Conservation (phyloP, 1,140 invertebrate species). For the Lucilia sericata region DNA sequence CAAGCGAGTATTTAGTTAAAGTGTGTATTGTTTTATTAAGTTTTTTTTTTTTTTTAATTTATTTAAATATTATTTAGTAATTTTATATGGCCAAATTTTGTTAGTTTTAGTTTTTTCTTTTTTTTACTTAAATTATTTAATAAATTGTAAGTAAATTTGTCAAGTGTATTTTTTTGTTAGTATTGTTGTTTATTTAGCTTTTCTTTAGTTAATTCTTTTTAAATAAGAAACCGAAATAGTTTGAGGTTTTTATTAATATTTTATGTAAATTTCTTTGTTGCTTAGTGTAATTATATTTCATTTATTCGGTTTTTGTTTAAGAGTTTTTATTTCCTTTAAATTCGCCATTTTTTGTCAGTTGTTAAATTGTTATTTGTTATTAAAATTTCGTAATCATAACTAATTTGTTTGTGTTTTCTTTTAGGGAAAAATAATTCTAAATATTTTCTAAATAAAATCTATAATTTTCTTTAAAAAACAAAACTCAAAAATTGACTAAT, state of each 20-base stretch:
- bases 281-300: background rate
- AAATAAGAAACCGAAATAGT: conserved; percentile 57
- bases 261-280: background rate
- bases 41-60: background rate
- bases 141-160: background rate
- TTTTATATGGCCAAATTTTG: conserved; percentile 34
- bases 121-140: conserved; percentile 30
- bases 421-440: background rate
- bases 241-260: conserved; percentile 52
- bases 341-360: conserved; percentile 33
- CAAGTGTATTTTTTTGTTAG: background rate
- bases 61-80: background rate
- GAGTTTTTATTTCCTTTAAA: no score
- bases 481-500: background rate
- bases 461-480: conserved; percentile 32
- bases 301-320: background rate
- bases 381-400: conserved; percentile 15
- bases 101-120: background rate
- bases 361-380: no score
- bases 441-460: conserved; percentile 34
- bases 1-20: conserved; percentile 45
- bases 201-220: conserved; percentile 24
- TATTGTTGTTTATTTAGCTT: background rate
- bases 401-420: background rate
- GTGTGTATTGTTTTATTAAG: background rate